Conservation (phyloP, 53 echinoderm and acorn worm genomes). For the Henricia sp. region DNA sequence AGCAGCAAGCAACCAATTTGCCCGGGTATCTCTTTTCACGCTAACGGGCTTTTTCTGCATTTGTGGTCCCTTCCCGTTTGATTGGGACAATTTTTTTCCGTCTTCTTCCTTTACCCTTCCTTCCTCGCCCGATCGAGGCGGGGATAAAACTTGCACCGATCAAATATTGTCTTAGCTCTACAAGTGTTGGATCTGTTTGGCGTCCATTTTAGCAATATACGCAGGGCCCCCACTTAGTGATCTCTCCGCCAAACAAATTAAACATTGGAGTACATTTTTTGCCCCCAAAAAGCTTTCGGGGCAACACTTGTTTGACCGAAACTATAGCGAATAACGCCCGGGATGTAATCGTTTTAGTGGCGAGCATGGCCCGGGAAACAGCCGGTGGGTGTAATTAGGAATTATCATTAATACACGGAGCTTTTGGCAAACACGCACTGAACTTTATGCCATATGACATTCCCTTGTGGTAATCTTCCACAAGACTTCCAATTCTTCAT, state of each 20-base stretch:
- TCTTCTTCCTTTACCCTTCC: no score
- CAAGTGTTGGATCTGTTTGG: slow-evolving; percentile 47
- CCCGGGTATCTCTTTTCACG: slow-evolving; percentile 57
- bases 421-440: no score
- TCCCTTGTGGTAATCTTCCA: no score
- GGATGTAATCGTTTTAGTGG: slow-evolving; percentile 15
- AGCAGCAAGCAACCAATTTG: slow-evolving; percentile 55
- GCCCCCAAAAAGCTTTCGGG: slow-evolving; percentile 9
- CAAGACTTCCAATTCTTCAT: no score
- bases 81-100: slow-evolving; percentile 59
- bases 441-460: no score
- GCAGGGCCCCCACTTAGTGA: slow-evolving; percentile 44
- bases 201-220: slow-evolving; percentile 42
- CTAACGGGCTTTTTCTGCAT: slow-evolving; percentile 52
- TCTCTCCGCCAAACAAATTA: slow-evolving; percentile 34
- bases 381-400: neutral
- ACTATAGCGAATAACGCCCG: slow-evolving; percentile 6
- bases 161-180: slow-evolving; percentile 57
- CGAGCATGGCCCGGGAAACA: neutral
- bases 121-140: neutral
- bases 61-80: slow-evolving; percentile 48
- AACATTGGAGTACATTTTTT: slow-evolving; percentile 36
- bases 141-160: slow-evolving; percentile 50
- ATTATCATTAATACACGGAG: no score
- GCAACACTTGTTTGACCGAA: neutral